Conservation (phyloP, 1,140 invertebrate species). For the Oscheius sp. region DNA sequence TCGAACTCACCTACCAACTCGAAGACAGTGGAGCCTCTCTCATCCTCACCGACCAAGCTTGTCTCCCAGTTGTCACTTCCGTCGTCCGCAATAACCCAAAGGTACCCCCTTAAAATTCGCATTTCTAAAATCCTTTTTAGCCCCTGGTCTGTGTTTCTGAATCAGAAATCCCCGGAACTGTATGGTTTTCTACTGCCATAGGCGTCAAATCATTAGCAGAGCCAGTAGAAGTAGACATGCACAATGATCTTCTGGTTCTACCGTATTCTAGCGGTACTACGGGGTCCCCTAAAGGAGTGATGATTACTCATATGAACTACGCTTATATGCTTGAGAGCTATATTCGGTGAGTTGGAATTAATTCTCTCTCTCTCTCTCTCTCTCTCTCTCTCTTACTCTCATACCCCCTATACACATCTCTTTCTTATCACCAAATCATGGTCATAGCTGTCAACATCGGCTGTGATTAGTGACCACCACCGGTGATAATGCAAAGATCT, state of each 20-base stretch:
- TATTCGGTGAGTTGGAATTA: background rate
- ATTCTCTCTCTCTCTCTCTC: background rate
- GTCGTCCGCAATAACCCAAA: background rate
- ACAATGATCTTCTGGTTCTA: slow-evolving; percentile 19
- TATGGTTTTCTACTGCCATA: background rate
- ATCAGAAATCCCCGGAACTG: background rate
- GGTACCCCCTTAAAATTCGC: background rate
- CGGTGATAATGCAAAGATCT: too few relatives aligned
- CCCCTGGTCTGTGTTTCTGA: background rate
- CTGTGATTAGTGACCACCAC: too few relatives aligned
- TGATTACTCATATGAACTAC: slow-evolving; percentile 24
- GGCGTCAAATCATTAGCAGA: background rate
- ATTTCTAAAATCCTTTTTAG: background rate
- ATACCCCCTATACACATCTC: background rate
- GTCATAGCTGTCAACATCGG: too few relatives aligned
- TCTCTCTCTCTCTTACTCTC: background rate
- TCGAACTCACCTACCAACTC: slow-evolving; percentile 23
- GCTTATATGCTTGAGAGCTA: slow-evolving; percentile 13
- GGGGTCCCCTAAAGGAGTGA: slow-evolving; percentile 18
- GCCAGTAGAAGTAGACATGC: background rate
- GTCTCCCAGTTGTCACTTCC: slow-evolving; percentile 2
- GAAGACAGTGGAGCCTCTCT: slow-evolving; percentile 3
- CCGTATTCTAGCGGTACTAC: slow-evolving; percentile 30
- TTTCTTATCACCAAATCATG: too few relatives aligned
- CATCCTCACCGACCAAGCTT: slow-evolving; percentile 4